Evolutionary conservation across 2,113 vertebrate genomes (phyloP).

Genomic region (Pangasianodon gigas): DNA sequence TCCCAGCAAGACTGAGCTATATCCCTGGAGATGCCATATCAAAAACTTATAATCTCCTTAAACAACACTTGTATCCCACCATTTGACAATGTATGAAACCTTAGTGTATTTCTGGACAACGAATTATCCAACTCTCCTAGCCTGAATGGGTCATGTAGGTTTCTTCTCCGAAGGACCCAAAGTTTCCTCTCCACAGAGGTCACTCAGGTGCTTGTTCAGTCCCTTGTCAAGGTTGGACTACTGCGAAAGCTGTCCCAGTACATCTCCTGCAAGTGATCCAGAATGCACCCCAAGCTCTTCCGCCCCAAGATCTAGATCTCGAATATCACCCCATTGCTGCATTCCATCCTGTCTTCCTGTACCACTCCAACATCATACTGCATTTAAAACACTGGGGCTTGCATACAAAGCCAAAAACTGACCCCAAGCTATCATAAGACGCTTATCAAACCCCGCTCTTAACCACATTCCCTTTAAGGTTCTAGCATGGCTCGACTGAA

Average conservation of each 20-base stretch:
- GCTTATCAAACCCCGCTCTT: not conserved
- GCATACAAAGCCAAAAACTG: not conserved
- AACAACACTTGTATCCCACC: not conserved
- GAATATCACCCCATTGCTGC: not conserved
- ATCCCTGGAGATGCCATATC: not conserved
- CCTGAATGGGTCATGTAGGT: not conserved
- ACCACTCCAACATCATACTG: not conserved
- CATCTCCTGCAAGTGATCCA: not conserved
- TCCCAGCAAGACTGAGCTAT: not conserved
- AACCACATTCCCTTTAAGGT: not conserved
- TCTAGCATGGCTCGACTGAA: not conserved
- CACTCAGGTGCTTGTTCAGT: not conserved
- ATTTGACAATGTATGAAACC: not conserved
- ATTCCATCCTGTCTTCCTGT: not conserved
- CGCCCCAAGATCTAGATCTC: not conserved
- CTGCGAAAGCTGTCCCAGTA: not conserved
- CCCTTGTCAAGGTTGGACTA: not conserved
- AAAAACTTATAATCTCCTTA: not conserved
- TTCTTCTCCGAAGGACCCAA: not conserved
- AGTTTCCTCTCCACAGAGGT: not conserved
- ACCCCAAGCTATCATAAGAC: not conserved
- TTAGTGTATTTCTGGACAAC: not conserved
- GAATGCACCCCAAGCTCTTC: not conserved
- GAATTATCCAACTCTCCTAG: not conserved
- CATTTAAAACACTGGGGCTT: not conserved